phyloP scores from a whole-genome alignment of 2,888 invertebrate genomes.

The Melinopterus prodromus region DNA sequence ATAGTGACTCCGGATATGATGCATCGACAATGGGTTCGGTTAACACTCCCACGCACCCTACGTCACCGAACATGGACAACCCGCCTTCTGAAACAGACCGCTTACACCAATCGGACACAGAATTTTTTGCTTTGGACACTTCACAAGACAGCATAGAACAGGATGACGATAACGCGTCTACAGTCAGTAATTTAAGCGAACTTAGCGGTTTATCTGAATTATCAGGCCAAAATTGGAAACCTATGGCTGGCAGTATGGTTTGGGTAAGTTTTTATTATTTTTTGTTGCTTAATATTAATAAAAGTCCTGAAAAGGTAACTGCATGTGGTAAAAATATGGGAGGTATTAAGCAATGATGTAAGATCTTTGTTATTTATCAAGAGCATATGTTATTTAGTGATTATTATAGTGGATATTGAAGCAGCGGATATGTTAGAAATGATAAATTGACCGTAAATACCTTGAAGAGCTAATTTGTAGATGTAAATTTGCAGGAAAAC shows the following conservation, averaged over 20 bases:
- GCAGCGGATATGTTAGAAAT: not conserved
- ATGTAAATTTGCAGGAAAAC: not conserved
- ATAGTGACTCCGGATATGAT: slow-evolving; percentile 58
- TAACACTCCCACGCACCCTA: slow-evolving; percentile 49
- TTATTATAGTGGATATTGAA: not conserved
- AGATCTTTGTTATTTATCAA: not conserved
- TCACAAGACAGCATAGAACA: slow-evolving; percentile 53
- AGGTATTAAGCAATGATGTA: slow-evolving; percentile 4
- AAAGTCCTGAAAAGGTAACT: not conserved
- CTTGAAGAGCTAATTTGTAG: not conserved
- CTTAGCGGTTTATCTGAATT: slow-evolving; percentile 71
- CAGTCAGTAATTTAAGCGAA: slow-evolving; percentile 67
- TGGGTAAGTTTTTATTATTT: slow-evolving; percentile 55
- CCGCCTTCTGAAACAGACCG: slow-evolving; percentile 45
- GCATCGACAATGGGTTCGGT: slow-evolving; percentile 52
- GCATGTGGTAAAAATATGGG: not conserved
- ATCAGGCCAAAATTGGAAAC: slow-evolving; percentile 76
- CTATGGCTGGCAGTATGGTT: slow-evolving; percentile 64
- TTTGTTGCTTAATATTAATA: not conserved
- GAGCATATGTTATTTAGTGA: not conserved
- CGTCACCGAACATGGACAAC: slow-evolving; percentile 48
- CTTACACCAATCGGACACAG: slow-evolving; percentile 47
- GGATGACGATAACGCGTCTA: slow-evolving; percentile 60
- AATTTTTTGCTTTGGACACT: slow-evolving; percentile 46
- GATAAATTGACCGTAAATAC: not conserved